These are phyloP conservation scores for Artibeus jamaicensis DNA, from an alignment of 2,797 vertebrate genomes.

Conservation along the genomic window DNA sequence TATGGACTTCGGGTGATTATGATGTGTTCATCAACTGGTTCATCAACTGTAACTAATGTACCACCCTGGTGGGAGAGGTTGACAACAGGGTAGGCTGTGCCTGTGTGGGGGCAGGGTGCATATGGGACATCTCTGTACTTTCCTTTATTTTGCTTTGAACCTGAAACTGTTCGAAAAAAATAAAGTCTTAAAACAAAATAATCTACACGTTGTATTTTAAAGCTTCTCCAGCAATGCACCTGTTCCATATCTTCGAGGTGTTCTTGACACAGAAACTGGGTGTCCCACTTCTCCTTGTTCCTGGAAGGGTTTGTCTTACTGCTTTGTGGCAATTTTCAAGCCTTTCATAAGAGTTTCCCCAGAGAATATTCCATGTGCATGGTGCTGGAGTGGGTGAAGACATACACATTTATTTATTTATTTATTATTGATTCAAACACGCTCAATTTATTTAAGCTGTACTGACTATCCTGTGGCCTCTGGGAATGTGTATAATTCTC, in stretches of 20 bases:
- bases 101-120: accelerated
- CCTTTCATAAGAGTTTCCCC: background rate
- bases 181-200: background rate
- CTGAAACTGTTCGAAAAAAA: background rate
- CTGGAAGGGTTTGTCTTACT: background rate
- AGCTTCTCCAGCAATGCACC: too few relatives aligned
- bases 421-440: conserved; percentile 1
- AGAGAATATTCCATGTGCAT: background rate
- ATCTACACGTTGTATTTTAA: background rate
- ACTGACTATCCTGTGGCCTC: background rate
- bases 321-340: background rate
- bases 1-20: background rate
- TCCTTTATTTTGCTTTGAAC: background rate
- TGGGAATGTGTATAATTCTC: conserved; percentile 37
- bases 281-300: background rate
- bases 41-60: too few relatives aligned
- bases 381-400: background rate
- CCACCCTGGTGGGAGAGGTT: background rate
- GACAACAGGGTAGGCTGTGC: too few relatives aligned
- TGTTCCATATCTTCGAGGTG: background rate
- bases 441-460: conserved; percentile 35
- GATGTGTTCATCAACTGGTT: background rate
- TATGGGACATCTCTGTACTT: background rate
- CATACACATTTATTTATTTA: background rate
- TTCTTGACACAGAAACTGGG: too few relatives aligned